These are phyloP conservation scores for Papilio helenus DNA, from an alignment of 1,140 invertebrate species.

Conservation along the genomic window DNA sequence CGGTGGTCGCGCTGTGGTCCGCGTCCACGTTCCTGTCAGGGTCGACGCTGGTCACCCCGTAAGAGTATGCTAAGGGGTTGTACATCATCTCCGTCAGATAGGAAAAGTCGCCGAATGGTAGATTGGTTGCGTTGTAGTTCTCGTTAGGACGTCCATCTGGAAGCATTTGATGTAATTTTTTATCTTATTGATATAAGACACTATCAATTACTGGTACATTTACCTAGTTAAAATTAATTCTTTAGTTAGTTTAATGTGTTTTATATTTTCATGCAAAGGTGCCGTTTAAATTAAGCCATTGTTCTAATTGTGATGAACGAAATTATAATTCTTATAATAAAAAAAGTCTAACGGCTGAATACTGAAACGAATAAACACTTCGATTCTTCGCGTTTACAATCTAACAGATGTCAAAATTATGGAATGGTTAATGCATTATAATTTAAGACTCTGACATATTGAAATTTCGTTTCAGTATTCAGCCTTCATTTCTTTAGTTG, in stretches of 20 bases:
- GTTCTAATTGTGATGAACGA: not conserved
- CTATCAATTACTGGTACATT: not conserved
- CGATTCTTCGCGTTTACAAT: too few relatives aligned
- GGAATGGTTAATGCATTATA: too few relatives aligned
- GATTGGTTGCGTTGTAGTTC: slow-evolving; percentile 83
- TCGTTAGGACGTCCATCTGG: slow-evolving; percentile 78
- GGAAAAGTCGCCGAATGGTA: slow-evolving; percentile 84
- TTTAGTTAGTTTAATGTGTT: not conserved
- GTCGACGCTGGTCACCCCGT: slow-evolving; percentile 70
- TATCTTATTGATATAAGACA: not conserved
- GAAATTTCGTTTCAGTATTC: too few relatives aligned
- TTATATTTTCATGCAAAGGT: not conserved
- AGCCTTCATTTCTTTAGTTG: too few relatives aligned
- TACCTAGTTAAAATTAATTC: not conserved
- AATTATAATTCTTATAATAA: too few relatives aligned
- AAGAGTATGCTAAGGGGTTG: slow-evolving; percentile 70
- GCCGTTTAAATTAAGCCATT: not conserved
- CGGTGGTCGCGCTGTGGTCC: slow-evolving; percentile 54
- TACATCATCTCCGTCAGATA: slow-evolving; percentile 83
- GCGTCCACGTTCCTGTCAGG: slow-evolving; percentile 69
- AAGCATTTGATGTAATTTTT: slow-evolving; percentile 39
- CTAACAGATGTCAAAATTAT: too few relatives aligned
- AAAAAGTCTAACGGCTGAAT: too few relatives aligned
- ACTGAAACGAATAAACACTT: too few relatives aligned
- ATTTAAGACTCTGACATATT: too few relatives aligned